Evolutionary conservation across 2,797 vertebrate species (phyloP), one percentile per base, ranked within the genome.

Genomic region (Chlorospingus semifuscus): DNA sequence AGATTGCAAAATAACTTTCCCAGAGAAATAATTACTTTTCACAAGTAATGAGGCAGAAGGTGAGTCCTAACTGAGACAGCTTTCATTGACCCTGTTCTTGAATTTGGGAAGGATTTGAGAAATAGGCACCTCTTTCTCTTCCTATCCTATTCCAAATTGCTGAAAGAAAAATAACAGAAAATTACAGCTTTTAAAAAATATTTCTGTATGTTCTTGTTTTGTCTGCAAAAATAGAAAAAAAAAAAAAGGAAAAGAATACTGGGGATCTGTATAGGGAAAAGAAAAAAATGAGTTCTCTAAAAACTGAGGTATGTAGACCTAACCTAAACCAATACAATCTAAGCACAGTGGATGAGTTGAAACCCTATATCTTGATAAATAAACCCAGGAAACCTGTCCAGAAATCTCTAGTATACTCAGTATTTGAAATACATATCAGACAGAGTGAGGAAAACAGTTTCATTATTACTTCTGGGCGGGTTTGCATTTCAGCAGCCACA

Each of bases 41-140:
- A 64, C 32, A 56, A 46, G 18, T 53, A n/a, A 37, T 30, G n/a
- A 75, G 6, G 14, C 18, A 79, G 21, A 79, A 77, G 5, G 2
- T 76, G 32, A 3, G 15, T 64, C 42, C 59, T 71, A 47, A 42
- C 2, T 11, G 37, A 79, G 15, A 55, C 4, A 41, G 9, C 3
- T 70, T 26, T 6, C 36, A 17, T 7, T 37, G 37, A 34, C 10
- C 2, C 9, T 18, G 2, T 56, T 84, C 63, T 79, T 0, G 0
- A 81, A 46, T 6, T 53, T 44, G 19, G 2, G 13, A 64, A 49
- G 14, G 21, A 34, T 41, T 64, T 72, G 12, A 77, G 34, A 83
- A 86, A 57, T 11, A 76, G 0, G 1, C 4, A 50, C 3, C 2
- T 49, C 24, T 68, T 89, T 72, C 32, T 69, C 11, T 46, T 69